Evolutionary conservation across 2,888 invertebrate species (phyloP).

Genomic region (Polylopha cassiicola): DNA sequence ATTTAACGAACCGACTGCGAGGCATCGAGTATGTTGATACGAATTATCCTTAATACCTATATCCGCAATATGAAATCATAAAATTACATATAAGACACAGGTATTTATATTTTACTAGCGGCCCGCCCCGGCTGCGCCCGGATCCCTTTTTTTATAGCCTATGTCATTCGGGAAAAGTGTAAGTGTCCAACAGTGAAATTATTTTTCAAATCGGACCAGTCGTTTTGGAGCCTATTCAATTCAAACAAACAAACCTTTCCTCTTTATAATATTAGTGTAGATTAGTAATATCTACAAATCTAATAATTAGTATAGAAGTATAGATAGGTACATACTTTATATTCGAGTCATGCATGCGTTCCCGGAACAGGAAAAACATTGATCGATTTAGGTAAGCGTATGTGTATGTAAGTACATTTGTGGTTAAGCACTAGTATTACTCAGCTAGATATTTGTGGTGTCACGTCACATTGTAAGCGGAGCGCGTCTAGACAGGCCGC

Average conservation of each 20-base stretch:
- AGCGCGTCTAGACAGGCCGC: constrained; percentile 63
- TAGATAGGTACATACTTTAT: background rate
- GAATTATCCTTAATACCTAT: no score
- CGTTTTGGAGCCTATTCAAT: no score
- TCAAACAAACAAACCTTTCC: no score
- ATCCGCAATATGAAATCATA: no score
- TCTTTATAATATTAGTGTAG: background rate
- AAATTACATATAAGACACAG: no score
- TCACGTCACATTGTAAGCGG: constrained; percentile 52
- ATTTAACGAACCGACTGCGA: no score
- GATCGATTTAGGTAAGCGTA: constrained; percentile 5
- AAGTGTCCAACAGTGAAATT: constrained; percentile 7
- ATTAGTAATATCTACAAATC: background rate
- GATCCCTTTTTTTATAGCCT: no score
- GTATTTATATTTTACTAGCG: no score
- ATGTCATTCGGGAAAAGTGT: no score
- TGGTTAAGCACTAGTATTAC: constrained; percentile 22
- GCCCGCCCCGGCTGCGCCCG: no score
- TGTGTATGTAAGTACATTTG: constrained; percentile 11
- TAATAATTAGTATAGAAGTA: no score
- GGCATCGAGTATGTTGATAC: no score
- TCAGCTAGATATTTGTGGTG: constrained; percentile 44
- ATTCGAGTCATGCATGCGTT: constrained; percentile 3
- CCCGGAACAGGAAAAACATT: constrained; percentile 10
- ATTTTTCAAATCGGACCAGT: constrained; percentile 2